Percentiles rank a stretch among this genome's conserved stretches.
phyloP scores from a whole-genome alignment of 2,888 invertebrate species.

The Hirtodrosophila duncani region DNA sequence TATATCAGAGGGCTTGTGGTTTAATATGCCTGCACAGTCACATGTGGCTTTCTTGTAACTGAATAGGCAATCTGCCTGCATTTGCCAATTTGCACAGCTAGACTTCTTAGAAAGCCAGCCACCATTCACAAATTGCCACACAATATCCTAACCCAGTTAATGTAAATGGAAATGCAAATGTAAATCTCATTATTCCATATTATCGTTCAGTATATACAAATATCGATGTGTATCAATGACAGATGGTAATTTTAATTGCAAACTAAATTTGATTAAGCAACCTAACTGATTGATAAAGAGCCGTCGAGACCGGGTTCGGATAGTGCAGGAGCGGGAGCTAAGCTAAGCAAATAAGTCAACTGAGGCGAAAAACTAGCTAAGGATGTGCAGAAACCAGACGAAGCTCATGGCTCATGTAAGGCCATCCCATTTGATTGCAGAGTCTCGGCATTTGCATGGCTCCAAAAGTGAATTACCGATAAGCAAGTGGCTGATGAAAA shows the following conservation, averaged over 20 bases:
- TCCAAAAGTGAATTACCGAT: constrained; percentile 57
- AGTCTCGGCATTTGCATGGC: constrained; percentile 17
- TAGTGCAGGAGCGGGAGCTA: not conserved
- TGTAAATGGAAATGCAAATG: constrained; percentile 6
- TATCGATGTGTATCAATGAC: constrained; percentile 14
- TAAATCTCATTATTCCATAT: constrained; percentile 19
- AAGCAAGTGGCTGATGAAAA: constrained; percentile 48
- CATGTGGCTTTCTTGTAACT: too few species aligned
- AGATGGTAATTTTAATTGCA: constrained; percentile 48
- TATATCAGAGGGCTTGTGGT: too few species aligned
- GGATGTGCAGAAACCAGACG: not conserved
- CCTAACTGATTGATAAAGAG: constrained; percentile 22
- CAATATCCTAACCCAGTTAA: constrained; percentile 7
- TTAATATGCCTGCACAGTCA: too few species aligned
- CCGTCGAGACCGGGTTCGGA: not conserved
- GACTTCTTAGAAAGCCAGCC: not conserved
- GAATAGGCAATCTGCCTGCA: too few species aligned
- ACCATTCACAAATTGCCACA: not conserved
- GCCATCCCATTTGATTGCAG: constrained; percentile 47
- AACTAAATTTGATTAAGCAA: constrained; percentile 51
- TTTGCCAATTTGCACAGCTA: too few species aligned
- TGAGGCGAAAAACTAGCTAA: constrained; percentile 45
- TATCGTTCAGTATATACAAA: not conserved
- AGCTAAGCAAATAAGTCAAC: constrained; percentile 41
- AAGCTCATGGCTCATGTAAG: constrained; percentile 18